These are phyloP conservation scores for Drosophila miranda DNA, from an alignment of 1,140 invertebrate species.

Conservation along the genomic window DNA sequence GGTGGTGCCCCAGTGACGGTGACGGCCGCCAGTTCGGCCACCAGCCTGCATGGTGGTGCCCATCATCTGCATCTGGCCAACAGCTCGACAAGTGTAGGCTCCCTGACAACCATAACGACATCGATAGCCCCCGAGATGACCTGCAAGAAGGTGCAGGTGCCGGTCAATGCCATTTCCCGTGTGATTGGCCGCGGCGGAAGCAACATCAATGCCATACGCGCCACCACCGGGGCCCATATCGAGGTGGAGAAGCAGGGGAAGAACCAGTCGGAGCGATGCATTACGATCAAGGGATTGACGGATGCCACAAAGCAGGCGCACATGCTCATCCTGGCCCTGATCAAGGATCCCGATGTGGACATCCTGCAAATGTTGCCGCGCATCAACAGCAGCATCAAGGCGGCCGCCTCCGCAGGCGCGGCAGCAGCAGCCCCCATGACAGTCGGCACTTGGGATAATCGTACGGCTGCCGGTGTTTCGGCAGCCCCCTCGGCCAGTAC, in stretches of 20 bases:
- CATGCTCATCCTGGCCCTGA: conserved; percentile 91
- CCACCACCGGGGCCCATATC: conserved; percentile 97
- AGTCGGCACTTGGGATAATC: conserved; percentile 80
- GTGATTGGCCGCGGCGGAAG: conserved; percentile 97
- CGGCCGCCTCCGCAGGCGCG: conserved; percentile 78
- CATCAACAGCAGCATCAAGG: conserved; percentile 84
- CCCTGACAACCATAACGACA: conserved; percentile 15
- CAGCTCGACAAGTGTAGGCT: conserved; percentile 43
- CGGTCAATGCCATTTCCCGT: conserved; percentile 95
- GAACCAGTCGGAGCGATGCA: conserved; percentile 95
- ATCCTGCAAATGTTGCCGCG: conserved; percentile 92
- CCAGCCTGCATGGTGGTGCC: conserved; percentile 26
- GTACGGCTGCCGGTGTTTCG: conserved; percentile 52
- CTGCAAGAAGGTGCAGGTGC: conserved; percentile 94
- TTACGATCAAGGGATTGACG: conserved; percentile 96
- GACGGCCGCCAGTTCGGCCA: conserved; percentile 22
- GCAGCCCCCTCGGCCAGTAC: conserved; percentile 19
- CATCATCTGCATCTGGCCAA: conserved; percentile 36
- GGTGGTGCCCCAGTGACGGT: conserved; percentile 16
- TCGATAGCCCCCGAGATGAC: conserved; percentile 67
- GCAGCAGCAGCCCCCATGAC: conserved; percentile 45
- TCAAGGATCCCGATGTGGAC: conserved; percentile 96
- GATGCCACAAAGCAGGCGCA: conserved; percentile 96
- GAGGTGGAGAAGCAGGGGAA: conserved; percentile 99
- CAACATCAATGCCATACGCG: conserved; percentile 98